These are phyloP conservation scores for Isaurus tuberculatus DNA, from an alignment of 92 coral and sea anemone genomes.

Conservation along the genomic window DNA sequence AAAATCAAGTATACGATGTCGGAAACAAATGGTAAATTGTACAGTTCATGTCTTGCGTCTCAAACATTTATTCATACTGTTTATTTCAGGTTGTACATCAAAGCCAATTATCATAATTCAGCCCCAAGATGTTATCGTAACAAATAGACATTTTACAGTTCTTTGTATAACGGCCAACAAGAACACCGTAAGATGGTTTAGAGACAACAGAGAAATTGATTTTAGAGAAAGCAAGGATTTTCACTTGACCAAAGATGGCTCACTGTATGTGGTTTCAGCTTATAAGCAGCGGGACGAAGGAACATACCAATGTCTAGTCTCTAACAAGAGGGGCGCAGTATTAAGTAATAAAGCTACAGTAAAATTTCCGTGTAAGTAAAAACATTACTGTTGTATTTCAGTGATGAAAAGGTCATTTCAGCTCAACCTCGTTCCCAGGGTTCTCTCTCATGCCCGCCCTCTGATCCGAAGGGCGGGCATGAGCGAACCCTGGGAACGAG, in stretches of 20 bases:
- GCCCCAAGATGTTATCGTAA: constrained; percentile 71
- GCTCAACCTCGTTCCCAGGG: too few relatives aligned
- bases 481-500: too few relatives aligned
- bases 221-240: constrained; percentile 51
- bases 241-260: constrained; percentile 73
- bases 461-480: too few relatives aligned
- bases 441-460: too few relatives aligned
- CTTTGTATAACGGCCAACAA: constrained; percentile 74
- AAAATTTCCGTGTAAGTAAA: constrained; percentile 79
- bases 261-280: constrained; percentile 74
- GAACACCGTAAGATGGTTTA: constrained; percentile 76
- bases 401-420: too few relatives aligned
- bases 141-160: constrained; percentile 65
- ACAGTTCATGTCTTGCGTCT: not conserved
- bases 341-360: constrained; percentile 73
- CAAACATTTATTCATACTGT: not conserved
- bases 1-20: too few relatives aligned
- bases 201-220: constrained; percentile 53
- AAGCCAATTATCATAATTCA: constrained; percentile 70
- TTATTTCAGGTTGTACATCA: constrained; percentile 56
- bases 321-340: constrained; percentile 63
- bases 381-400: not conserved
- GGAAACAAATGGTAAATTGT: too few relatives aligned
- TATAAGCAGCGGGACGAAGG: constrained; percentile 73
- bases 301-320: constrained; percentile 69